Base-by-base conservation (phyloP, 1,140 invertebrate genomes). In the Drosophila bocki region DNA sequence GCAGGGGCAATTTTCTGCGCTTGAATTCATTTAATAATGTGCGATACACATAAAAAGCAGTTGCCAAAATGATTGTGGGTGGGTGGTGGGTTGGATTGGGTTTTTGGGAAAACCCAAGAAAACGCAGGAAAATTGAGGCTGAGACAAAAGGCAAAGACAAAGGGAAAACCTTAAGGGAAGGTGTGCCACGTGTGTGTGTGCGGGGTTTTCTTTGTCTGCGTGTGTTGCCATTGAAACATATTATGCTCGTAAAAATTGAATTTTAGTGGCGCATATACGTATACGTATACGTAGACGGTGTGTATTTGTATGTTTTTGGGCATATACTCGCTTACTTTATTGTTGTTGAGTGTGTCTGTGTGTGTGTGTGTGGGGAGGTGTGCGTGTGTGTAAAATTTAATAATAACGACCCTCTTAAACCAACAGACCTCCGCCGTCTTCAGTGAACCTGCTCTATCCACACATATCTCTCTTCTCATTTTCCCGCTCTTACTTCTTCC, bases 11-110 rank as follows among this genome's bases (percentile, higher is more conserved):
- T 87, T 80, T 87, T 80, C 76, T 61, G 77, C 80, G 84, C 84
- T 83, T 87, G 84, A 87, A 88, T 87, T 87, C 84, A 84, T 88
- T 87, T 87, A 88, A 87, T 87, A 88, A 87, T 87, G 85, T 87
- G 80, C 80, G 85, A 88, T 65, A 88, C 74, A 84, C 80, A 88
- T 84, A 84, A 87, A 87, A 84, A 88, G 80, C 77, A 88, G 85
- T 87, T 87, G 84, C 58, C 83, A 78, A 88, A 87, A 84, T 88
- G 80, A 87, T 88, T 87, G 84, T 57, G 64, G 64, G 50, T 53
- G 50, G 64, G 67, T 15, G 33, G 19, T 26, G 56, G 56, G 9
- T 22, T 58, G 60, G 48, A 19, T 12, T 15, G 19, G 17, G 17
- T 2, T 29, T 29, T 13, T 15, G 33, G 17, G 7, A 22, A 54